Percentiles rank a stretch among this genome's conserved stretches.
These are phyloP conservation scores for Alces alces DNA, from an alignment of 2,113 vertebrate species.

Conservation along the genomic window DNA sequence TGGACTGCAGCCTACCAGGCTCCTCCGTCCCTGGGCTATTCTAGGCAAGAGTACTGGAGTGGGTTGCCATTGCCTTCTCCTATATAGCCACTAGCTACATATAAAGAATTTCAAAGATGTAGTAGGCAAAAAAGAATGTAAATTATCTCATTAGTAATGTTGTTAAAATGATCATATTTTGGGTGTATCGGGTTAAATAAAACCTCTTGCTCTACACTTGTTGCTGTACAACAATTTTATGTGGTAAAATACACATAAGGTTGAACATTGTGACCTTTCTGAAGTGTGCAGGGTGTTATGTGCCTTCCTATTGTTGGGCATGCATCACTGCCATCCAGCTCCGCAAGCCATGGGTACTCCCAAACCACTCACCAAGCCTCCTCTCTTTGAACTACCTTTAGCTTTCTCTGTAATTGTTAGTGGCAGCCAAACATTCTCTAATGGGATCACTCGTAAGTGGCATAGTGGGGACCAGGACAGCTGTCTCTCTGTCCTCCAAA, in stretches of 20 bases:
- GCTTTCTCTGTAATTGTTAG: not conserved
- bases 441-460: not conserved
- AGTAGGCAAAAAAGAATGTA: not conserved
- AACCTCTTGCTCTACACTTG: not conserved
- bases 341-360: not conserved
- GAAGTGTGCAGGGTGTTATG: accelerated
- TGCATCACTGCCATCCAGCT: not conserved
- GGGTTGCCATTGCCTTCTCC: no score
- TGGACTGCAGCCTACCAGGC: no score
- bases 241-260: not conserved
- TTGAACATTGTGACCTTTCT: not conserved
- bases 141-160: not conserved
- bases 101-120: not conserved
- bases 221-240: not conserved
- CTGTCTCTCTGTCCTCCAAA: not conserved
- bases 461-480: not conserved
- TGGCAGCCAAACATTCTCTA: not conserved
- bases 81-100: not conserved
- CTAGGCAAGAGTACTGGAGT: no score
- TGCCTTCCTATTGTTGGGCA: accelerated
- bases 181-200: not conserved
- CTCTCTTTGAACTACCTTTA: not conserved
- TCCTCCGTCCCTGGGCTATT: no score
- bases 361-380: not conserved
- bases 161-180: not conserved